Percentiles rank a stretch among this genome's conserved stretches.
These are phyloP conservation scores for Henricia sp. DNA, from an alignment of 53 echinoderm and acorn worm species.

Conservation along the genomic window DNA sequence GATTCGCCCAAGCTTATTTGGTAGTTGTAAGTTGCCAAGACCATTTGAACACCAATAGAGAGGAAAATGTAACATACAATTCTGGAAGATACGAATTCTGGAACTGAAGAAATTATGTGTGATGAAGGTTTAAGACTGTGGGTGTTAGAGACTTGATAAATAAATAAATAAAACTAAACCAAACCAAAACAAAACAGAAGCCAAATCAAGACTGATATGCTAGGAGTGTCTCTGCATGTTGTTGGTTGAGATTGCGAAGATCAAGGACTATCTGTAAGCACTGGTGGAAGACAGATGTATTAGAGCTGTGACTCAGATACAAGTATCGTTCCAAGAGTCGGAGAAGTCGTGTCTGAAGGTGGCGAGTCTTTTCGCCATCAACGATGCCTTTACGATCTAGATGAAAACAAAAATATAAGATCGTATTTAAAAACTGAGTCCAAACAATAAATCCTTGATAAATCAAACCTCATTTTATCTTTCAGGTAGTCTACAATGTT, in stretches of 20 bases:
- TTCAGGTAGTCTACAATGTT: no score
- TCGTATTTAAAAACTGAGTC: neutral
- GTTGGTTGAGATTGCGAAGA: slow-evolving; percentile 81
- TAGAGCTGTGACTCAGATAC: slow-evolving; percentile 87
- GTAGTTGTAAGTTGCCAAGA: neutral
- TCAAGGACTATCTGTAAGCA: slow-evolving; percentile 92
- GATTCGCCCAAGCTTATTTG: neutral
- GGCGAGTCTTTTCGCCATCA: slow-evolving; percentile 62
- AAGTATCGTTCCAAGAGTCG: slow-evolving; percentile 82
- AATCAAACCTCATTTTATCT: no score
- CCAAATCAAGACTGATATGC: slow-evolving; percentile 61
- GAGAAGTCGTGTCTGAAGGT: slow-evolving; percentile 80
- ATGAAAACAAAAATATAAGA: neutral
- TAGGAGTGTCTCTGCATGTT: slow-evolving; percentile 87
- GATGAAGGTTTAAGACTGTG: neutral
- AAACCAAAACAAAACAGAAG: neutral
- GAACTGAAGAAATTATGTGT: neutral
- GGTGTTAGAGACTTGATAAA: neutral
- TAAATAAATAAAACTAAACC: neutral
- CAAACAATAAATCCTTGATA: no score
- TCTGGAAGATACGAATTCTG: neutral
- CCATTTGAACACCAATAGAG: neutral
- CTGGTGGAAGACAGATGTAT: slow-evolving; percentile 83
- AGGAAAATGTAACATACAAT: neutral
- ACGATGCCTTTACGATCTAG: slow-evolving; percentile 89